Evolutionary conservation across 2,113 vertebrate species (phyloP).

Genomic region (Phodopus roborovskii): DNA sequence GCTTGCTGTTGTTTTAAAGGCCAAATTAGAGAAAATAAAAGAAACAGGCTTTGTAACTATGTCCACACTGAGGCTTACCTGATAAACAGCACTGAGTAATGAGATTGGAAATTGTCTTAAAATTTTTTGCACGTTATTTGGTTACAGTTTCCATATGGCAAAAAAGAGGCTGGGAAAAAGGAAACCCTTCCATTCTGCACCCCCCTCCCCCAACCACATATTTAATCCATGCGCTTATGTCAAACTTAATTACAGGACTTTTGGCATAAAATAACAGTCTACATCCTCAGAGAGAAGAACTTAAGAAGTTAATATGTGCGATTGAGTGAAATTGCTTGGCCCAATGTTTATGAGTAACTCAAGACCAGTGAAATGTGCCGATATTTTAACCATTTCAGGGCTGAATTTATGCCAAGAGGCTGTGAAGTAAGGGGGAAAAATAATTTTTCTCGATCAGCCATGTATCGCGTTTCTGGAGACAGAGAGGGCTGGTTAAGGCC

Average conservation of each 20-base stretch:
- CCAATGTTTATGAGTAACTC: constrained; percentile 89
- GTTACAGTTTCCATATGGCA: constrained; percentile 95
- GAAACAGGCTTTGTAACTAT: constrained; percentile 49
- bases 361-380: constrained; percentile 86
- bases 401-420: constrained; percentile 62
- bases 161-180: constrained; percentile 85
- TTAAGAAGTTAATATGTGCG: constrained; percentile 90
- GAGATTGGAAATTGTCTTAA: constrained; percentile 82
- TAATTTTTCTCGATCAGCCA: not conserved
- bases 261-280: constrained; percentile 91
- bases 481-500: constrained; percentile 4
- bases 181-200: constrained; percentile 81
- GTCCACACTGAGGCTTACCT: constrained; percentile 74
- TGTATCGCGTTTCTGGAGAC: not conserved
- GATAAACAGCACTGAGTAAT: constrained; percentile 80
- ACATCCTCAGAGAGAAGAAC: constrained; percentile 89
- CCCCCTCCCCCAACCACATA: constrained; percentile 94
- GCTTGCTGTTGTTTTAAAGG: constrained; percentile 22
- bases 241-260: constrained; percentile 99
- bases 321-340: constrained; percentile 89
- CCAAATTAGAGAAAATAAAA: constrained; percentile 23
- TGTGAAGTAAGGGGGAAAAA: not conserved
- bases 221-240: constrained; percentile 99
- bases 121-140: constrained; percentile 86
- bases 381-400: constrained; percentile 84